Base-by-base conservation (phyloP, 2,113 vertebrate genomes). In the Leuciscus idus region DNA sequence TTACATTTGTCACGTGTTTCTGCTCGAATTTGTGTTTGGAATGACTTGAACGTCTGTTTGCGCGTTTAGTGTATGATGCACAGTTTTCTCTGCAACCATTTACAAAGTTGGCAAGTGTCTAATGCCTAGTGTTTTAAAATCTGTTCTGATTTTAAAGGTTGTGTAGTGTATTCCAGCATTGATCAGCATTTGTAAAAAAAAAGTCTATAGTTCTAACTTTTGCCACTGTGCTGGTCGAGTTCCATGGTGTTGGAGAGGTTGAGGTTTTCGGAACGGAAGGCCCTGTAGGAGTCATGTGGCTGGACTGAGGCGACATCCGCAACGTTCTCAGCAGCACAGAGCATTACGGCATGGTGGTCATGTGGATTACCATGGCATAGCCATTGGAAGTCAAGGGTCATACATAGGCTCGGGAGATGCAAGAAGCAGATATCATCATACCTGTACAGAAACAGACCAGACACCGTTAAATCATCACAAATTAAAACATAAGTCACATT, bases 361-460 rank as follows among this genome's bases (percentile, higher is more conserved):
- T 98, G 94, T 82, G 98, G 97, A 94, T 98, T 99, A 26, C 98
- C 98, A 0, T 98, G 97, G 91, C 98, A 99, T 87, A 99, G 94
- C 98, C 98, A 99, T 85, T 98, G 97, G 88, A 99, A 94, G 92
- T 97, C 97, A 90, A 99, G 95, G 0, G 95, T 98, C 97, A 99
- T 99, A 90, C 95, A 97, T 84, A 99, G 95, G 90, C 98, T 96
- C 9, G 98, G 97, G 82, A 99, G 93, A 89, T 97, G 96, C 61
- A 99, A 94, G 91, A 99, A 99, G 94, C 97, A 97, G 94, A 98
- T 98, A 92, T 99, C 98, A 0, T 99, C 98, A 36, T 99, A 99
- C 88, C 98, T 99, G 90, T 39, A 89, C 52, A 39, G 4, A 79
- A 70, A 30, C 7, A 30, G 61, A 7, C 26, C 10, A 43, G 46